These are phyloP conservation scores for Diachrysia chrysitis DNA, from an alignment of 2,888 invertebrate genomes.

Conservation along the genomic window DNA sequence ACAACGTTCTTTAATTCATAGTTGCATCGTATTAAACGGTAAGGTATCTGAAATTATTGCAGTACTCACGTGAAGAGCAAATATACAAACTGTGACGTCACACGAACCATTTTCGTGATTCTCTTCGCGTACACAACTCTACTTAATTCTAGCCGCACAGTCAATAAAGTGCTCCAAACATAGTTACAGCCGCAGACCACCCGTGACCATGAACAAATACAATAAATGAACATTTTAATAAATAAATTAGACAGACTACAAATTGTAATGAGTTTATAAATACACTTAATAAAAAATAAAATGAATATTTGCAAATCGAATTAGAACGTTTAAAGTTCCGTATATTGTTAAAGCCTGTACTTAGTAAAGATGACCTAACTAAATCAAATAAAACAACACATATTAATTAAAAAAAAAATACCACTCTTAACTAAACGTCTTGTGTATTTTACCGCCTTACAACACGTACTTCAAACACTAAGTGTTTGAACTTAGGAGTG, in stretches of 20 bases:
- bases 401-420: no score
- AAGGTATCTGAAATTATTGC: background rate
- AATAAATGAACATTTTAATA: background rate
- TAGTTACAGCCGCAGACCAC: conserved; percentile 30
- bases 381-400: no score
- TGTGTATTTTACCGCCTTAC: no score
- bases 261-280: conserved; percentile 27
- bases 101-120: conserved; percentile 8
- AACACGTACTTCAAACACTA: no score
- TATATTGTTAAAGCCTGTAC: background rate
- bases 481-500: background rate
- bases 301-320: background rate
- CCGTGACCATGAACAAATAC: conserved; percentile 17
- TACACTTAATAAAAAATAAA: background rate
- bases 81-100: background rate
- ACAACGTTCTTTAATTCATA: no score
- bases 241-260: conserved; percentile 19
- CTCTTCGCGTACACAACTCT: conserved; percentile 12
- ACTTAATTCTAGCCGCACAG: conserved; percentile 8
- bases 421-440: no score
- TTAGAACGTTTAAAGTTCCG: background rate
- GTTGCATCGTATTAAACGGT: no score
- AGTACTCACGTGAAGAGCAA: background rate
- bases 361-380: no score
- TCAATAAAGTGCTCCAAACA: conserved; percentile 8